A percentile compares a stretch with the other conserved stretches of the same genome.
phyloP scores from a whole-genome alignment of 2,888 invertebrate species.

The Cephonodes hylas region DNA sequence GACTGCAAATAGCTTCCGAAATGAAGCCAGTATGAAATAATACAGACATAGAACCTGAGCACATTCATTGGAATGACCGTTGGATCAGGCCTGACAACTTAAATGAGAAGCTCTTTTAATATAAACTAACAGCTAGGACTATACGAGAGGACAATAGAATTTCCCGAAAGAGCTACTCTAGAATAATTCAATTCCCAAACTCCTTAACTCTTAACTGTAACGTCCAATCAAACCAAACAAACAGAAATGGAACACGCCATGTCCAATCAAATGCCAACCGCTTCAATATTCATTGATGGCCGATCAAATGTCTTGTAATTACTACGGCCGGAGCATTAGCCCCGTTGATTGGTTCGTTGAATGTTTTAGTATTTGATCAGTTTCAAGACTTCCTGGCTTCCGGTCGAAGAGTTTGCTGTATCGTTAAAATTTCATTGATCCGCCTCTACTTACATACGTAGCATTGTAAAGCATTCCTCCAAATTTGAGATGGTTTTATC shows the following conservation, averaged over 20 bases:
- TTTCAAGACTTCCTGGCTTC: background rate
- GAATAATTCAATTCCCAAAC: background rate
- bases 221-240: background rate
- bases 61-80: no score
- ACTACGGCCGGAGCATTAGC: conserved; percentile 10
- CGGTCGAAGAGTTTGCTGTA: background rate
- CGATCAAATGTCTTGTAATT: conserved; percentile 10
- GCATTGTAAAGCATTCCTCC: no score
- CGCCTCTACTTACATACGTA: no score
- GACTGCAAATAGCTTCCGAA: no score
- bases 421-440: background rate
- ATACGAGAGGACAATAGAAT: no score
- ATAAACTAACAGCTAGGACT: no score
- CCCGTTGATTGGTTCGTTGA: conserved; percentile 6
- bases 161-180: no score
- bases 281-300: conserved; percentile 10
- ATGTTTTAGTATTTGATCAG: conserved; percentile 9
- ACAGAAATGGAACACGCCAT: conserved; percentile 6
- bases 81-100: no score
- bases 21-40: no score
- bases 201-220: background rate
- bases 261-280: conserved; percentile 7
- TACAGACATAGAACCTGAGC: no score
- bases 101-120: no score
- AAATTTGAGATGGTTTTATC: no score